Base-by-base conservation (phyloP, 23 tunicate genomes). In the Aplidium turbinatum region DNA sequence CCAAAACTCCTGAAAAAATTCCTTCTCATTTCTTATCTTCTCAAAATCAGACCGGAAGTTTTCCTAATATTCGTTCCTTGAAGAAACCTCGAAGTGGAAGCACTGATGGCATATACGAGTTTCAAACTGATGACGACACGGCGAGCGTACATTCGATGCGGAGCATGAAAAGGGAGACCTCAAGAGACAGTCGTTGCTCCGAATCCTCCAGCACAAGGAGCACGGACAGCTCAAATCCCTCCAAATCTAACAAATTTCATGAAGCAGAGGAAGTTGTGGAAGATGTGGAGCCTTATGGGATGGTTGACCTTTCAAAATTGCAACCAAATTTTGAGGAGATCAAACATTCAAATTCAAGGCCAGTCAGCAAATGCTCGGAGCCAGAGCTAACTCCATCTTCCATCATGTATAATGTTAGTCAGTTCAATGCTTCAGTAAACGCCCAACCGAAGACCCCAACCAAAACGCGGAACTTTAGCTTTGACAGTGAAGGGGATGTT, bases 261-360 rank as follows among this genome's bases (percentile, higher is more conserved):
- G 4, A 25, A 38, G 61, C 31, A 33, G 70, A 80, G 4, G 73
- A 66, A 35, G 25, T 57, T 16, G 19, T 68, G 4, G 76, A 76
- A 26, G 93, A 86, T 56, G 93, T 86, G 9, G 76, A 55, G 24
- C 93, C 93, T 18, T 86, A 86, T 35, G 93, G 93, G 33, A 86
- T 79, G 93, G 93, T 86, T 26, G 93, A 86, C 55, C 58, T 86
- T 45, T 30, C 93, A 0, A 79, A 63, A 32, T 33, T 86, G 55
- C 78, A 86, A 31, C 76, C 81, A 7, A 50, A 57, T 18, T 81
- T 71, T 58, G 58, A 50, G 18, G 75, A 65, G 26, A 23, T 66
- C 4, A 21, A 61, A 4, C 19, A 4, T 2, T 4, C 3, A 4
- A 31, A 31, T 20, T 63, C 36, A 30, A 32, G 34, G 18, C n/a